Evolutionary conservation across 2,888 invertebrate species (phyloP).

Genomic region (Cyaniris semiargus): DNA sequence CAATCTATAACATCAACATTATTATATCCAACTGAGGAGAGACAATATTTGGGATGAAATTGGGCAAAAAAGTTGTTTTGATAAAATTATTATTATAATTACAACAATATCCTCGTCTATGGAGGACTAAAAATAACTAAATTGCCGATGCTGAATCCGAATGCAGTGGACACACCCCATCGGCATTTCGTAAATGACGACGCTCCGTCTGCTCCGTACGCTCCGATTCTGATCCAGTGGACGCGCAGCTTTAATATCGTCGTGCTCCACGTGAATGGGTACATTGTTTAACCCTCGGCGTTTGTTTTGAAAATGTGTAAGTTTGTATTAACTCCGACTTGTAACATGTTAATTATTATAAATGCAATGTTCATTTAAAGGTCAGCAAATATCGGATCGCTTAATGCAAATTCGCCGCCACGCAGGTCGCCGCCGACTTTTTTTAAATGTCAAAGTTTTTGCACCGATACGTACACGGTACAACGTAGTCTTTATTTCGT

Average conservation of each 20-base stretch:
- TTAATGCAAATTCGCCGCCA: slow-evolving; percentile 34
- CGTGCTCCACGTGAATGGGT: neutral
- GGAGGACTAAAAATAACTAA: too few species aligned
- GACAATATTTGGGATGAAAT: too few species aligned
- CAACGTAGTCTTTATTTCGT: slow-evolving; percentile 22
- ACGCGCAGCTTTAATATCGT: neutral
- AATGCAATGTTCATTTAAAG: slow-evolving; percentile 36
- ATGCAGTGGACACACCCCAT: too few species aligned
- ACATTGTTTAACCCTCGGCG: slow-evolving; percentile 29
- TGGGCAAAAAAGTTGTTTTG: too few species aligned
- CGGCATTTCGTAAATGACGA: too few species aligned
- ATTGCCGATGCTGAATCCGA: too few species aligned
- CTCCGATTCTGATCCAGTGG: too few species aligned
- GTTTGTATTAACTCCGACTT: slow-evolving; percentile 28
- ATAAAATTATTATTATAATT: too few species aligned
- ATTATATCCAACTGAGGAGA: too few species aligned
- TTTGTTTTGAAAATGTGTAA: slow-evolving; percentile 27
- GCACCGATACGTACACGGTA: neutral
- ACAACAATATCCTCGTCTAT: too few species aligned
- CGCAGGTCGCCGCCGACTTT: slow-evolving; percentile 23
- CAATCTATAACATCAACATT: too few species aligned
- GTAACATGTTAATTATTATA: slow-evolving; percentile 31
- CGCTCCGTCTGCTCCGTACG: too few species aligned
- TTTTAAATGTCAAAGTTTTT: slow-evolving; percentile 32
- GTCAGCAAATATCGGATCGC: slow-evolving; percentile 35